Percentiles rank a stretch among this genome's conserved stretches.
Conservation (phyloP, 1,140 invertebrate species). For the Eciton burchellii region DNA sequence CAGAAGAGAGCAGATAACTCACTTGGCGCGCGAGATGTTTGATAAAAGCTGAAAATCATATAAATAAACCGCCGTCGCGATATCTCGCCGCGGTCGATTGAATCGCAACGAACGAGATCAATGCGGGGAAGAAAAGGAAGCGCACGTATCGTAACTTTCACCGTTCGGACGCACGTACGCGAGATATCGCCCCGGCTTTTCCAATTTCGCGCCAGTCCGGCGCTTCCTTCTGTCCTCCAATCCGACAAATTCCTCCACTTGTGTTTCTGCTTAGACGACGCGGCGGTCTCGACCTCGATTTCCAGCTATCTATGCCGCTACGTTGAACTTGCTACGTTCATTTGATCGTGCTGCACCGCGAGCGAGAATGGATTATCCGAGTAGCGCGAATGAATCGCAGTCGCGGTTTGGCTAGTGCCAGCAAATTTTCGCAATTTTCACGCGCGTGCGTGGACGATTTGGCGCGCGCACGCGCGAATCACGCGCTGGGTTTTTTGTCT, state of each 20-base stretch:
- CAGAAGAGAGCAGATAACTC: conserved; percentile 42
- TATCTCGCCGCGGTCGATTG: conserved; percentile 8
- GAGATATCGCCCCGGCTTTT: not conserved
- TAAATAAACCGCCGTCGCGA: not conserved
- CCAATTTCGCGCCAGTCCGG: not conserved
- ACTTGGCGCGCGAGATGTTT: not conserved
- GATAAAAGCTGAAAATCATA: conserved; percentile 3
- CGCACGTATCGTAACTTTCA: conserved; percentile 48
- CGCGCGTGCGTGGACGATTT: not conserved
- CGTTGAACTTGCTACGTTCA: conserved; percentile 54
- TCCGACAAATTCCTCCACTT: conserved; percentile 13
- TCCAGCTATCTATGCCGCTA: conserved; percentile 48
- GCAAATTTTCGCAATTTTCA: conserved; percentile 23
- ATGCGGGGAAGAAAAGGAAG: conserved; percentile 44
- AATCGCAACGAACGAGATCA: conserved; percentile 34
- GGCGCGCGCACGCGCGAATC: not conserved
- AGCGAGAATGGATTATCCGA: conserved; percentile 43
- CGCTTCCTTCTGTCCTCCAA: not conserved
- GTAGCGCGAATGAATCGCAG: conserved; percentile 13
- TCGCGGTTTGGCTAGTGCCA: conserved; percentile 17
- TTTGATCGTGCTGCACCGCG: conserved; percentile 29
- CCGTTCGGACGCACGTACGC: conserved; percentile 1
- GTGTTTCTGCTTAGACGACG: conserved; percentile 14
- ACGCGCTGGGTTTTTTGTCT: not conserved
- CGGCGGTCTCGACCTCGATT: conserved; percentile 53